Base-by-base conservation (phyloP, 92 coral and sea anemone species). In the Hydrozoanthus gracilis region DNA sequence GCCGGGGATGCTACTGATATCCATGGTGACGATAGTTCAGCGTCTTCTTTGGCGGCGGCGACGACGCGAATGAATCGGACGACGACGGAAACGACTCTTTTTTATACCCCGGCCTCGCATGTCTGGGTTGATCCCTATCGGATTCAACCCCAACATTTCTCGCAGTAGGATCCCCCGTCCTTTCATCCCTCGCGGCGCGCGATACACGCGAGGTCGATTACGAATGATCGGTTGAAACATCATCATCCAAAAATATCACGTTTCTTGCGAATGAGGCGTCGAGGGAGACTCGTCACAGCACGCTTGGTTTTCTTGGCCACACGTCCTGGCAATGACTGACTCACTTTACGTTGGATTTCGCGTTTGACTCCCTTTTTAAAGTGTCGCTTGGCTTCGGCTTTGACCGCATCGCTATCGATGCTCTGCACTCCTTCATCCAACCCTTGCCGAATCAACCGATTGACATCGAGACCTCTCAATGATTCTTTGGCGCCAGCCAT, bases 311-410 rank as follows among this genome's bases (percentile, higher is more conserved):
- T n/a, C 16, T 76, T 76, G 65, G 10, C 80, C 1, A 9, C 80
- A 8, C 82, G 7, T 4, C 82, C 82, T 0, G 82, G 82, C 3
- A 27, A 3, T 0, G 82, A 76, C 1, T 52, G 5, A 0, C n/a
- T 17, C 0, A 27, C 82, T 76, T 76, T 76, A 17, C 82, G 82
- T 54, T 76, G 7, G 66, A 76, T 7, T 20, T 18, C 67, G 0
- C 16, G n/a, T 18, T 76, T 76, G 65, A 76, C 67, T 8, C 82
- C 82, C 62, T 54, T 76, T 52, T 76, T 76, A 54, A 76, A 76
- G 67, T 76, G n/a, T 27, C 2, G n/a, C 18, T 76, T 54, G 67
- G 51, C 67, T 2, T 76, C 4, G n/a, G 5, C 0, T 54, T 76
- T 51, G 2, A 76, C 15, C 1, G 66, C 46, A 0, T 76, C 7